Conservation (phyloP, 1,140 invertebrate species). For the Diprion similis region DNA sequence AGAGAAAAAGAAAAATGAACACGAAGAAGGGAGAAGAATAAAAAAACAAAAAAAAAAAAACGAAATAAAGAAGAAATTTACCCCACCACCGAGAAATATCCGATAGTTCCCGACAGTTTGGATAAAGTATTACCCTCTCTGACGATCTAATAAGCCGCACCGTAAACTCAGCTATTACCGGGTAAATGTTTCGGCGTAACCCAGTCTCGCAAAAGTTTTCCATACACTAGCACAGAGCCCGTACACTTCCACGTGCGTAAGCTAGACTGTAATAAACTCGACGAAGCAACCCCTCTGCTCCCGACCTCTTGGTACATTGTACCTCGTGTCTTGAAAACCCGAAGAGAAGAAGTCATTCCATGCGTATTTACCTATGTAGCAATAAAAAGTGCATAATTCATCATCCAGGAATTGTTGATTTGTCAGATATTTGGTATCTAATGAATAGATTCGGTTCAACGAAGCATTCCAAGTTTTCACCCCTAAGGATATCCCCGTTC, state of each 20-base stretch:
- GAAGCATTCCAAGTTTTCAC: too few relatives aligned
- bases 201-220: not conserved
- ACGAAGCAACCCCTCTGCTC: not conserved
- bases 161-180: not conserved
- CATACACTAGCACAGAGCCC: not conserved
- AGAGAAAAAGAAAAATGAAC: not conserved
- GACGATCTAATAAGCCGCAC: constrained; percentile 4
- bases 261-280: not conserved
- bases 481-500: not conserved
- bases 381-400: too few relatives aligned
- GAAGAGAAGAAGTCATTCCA: too few relatives aligned
- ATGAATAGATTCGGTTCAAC: too few relatives aligned
- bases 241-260: not conserved
- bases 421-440: too few relatives aligned
- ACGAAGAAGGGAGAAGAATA: not conserved
- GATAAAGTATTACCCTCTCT: constrained; percentile 7
- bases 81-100: not conserved
- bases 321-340: too few relatives aligned
- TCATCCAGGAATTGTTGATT: too few relatives aligned
- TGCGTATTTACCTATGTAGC: too few relatives aligned
- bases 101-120: not conserved
- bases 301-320: too few relatives aligned
- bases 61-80: not conserved
- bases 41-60: not conserved
- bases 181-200: constrained; percentile 5